Conservation (phyloP, 1,140 invertebrate genomes). For the Panulirus ornatus region DNA sequence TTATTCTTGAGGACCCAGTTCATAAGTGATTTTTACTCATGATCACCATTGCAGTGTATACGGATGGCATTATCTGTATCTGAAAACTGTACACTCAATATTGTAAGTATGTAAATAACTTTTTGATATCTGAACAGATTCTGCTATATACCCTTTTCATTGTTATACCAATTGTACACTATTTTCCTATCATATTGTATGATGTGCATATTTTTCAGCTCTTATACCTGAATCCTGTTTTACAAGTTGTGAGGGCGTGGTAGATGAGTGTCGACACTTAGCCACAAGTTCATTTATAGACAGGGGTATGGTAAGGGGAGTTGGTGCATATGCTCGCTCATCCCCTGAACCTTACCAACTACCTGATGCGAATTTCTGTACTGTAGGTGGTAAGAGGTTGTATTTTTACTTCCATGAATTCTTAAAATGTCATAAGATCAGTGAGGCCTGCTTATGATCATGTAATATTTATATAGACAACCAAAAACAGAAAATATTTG, state of each 20-base stretch:
- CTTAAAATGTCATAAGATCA: neutral
- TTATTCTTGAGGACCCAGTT: too few species aligned
- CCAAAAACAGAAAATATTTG: neutral
- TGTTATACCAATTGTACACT: too few species aligned
- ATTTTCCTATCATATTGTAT: too few species aligned
- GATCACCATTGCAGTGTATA: too few species aligned
- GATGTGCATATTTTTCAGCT: slow-evolving; percentile 43
- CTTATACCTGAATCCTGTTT: slow-evolving; percentile 61
- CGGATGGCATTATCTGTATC: too few species aligned
- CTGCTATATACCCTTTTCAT: too few species aligned
- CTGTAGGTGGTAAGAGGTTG: slow-evolving; percentile 47
- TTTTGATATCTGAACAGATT: too few species aligned
- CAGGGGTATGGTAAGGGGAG: slow-evolving; percentile 44
- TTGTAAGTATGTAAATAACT: too few species aligned
- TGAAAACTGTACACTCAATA: too few species aligned
- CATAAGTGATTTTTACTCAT: too few species aligned
- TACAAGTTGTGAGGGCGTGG: slow-evolving; percentile 65
- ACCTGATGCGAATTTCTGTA: slow-evolving; percentile 61
- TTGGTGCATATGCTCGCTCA: slow-evolving; percentile 32
- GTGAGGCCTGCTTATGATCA: neutral
- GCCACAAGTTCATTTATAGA: slow-evolving; percentile 53
- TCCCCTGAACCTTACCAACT: slow-evolving; percentile 34
- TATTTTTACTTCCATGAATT: neutral
- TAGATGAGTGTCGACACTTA: slow-evolving; percentile 66
- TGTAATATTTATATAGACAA: neutral